Base-by-base conservation (phyloP, 1,140 invertebrate species). In the Olivierus martensii region DNA sequence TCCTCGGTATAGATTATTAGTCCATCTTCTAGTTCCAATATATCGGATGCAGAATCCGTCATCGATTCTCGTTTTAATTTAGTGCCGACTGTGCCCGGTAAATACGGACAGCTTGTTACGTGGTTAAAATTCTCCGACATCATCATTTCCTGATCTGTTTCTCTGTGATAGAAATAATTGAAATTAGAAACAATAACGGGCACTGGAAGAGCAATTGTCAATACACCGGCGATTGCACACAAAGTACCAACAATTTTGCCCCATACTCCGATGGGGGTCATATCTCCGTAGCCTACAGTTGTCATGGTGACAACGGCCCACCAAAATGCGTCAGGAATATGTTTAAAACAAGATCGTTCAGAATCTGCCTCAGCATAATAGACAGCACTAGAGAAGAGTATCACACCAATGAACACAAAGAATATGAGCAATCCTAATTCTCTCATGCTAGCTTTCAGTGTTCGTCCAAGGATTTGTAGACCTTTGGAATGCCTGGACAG, bases 161-260 rank as follows among this genome's bases (percentile, higher is more conserved):
- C 94, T 69, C 93, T 84, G 73, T 97, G 92, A 79, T 99, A 99
- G 79, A 99, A 99, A 78, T 99, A 99, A 74, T 98, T 98, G 81
- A 99, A 99, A 77, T 99, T 99, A 71, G 93, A 63, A 14, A 64
- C 62, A 73, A 96, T 94, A 80, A 96, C 94, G 71, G 94, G 93
- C 63, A 99, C 95, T 56, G 94, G 94, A 64, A 99, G 78, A 49
- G 93, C 92, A 69, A 97, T 96, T 65, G 92, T 96, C 70, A 98
- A 77, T 59, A 99, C 94, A 76, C 95, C 94, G 68, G 94, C 93
- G 73, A 99, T 97, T 67, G 94, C 95, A 75, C 94, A 99, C 60
- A 98, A 76, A 58, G 92, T 97, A 57, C 94, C 93, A 62, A 97
- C 93, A 67, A 98, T 91, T 74, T 97, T 97, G 62, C 94, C 93